Base-by-base conservation (phyloP, 2,888 invertebrate genomes). In the Pycnomerus fuliginosus region DNA sequence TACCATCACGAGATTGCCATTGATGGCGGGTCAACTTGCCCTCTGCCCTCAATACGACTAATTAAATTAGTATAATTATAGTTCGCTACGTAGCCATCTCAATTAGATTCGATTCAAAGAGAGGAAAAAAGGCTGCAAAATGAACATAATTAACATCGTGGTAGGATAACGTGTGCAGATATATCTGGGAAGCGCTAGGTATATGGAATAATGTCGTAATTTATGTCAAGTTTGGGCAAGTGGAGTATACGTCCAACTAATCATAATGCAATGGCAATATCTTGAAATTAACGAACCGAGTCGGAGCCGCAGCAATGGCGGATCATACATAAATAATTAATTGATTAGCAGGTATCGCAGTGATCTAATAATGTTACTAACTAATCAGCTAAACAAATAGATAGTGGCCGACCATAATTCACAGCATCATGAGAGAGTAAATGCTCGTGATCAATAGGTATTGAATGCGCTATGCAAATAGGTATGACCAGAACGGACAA, bases 371-470 rank as follows among this genome's bases (percentile, higher is more conserved):
- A 71, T 68, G 72, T 70, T 69, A 69, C 71, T 70, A 69, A 70
- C 72, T 72, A 72, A 73, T 73, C 72, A 72, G 70, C 71, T 71
- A 73, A 72, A 72, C 72, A 72, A 73, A 72, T 70, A 72, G 72
- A 72, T 72, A 72, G 71, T 67, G 70, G 68, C 67, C 69, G 63
- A 68, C 70, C 71, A 72, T 72, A 71, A 72, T 71, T 72, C 69
- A 72, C 67, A 65, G 69, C 68, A 69, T 69, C 69, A 65, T 56
- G 64, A 66, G 67, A 67, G 67, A 68, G 68, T 68, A 70, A 69
- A 68, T 68, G 68, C 66, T 64, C 61, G 59, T 71, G 70, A 71
- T 71, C 71, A 71, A 72, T 71, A 71, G 69, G 68, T 69, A 71
- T 72, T 69, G 69, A 69, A 68, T 71, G 67, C 67, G 61, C 65